Conservation (phyloP, 2,797 vertebrate genomes). For the Malurus splendens region DNA sequence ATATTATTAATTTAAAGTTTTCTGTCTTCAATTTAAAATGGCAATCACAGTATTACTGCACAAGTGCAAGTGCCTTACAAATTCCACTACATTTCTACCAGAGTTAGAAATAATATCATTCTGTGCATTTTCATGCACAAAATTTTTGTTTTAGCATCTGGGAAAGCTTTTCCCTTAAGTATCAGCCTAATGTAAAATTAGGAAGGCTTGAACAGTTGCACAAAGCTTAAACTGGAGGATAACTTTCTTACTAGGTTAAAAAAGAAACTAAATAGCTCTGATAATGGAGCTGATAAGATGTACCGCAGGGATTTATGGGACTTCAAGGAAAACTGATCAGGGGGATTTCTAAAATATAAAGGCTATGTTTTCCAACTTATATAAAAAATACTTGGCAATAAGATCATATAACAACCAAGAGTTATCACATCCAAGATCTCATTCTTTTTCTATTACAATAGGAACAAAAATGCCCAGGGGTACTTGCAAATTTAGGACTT, state of each 20-base stretch:
- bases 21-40: conserved; percentile 10
- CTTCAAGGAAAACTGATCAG: not conserved
- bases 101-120: not conserved
- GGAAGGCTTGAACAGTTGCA: not conserved
- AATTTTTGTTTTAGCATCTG: conserved; percentile 1
- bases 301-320: not conserved
- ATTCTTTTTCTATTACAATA: not conserved
- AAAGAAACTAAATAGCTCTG: conserved; percentile 29
- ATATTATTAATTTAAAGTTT: not conserved
- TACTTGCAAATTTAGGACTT: not conserved
- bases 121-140: not conserved
- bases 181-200: not conserved
- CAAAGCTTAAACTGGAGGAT: conserved; percentile 1
- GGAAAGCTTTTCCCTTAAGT: conserved; percentile 33
- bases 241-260: conserved; percentile 9
- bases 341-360: not conserved
- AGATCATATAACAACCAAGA: not conserved
- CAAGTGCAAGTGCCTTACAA: not conserved
- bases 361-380: not conserved
- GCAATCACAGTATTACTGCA: conserved; percentile 30
- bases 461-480: not conserved
- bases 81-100: not conserved
- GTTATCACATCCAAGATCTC: not conserved
- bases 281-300: conserved; percentile 27
- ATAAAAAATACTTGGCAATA: not conserved